Evolutionary conservation across 2,888 invertebrate genomes (phyloP), one percentile per base, ranked within the genome.

Genomic region (Papilio protenor): DNA sequence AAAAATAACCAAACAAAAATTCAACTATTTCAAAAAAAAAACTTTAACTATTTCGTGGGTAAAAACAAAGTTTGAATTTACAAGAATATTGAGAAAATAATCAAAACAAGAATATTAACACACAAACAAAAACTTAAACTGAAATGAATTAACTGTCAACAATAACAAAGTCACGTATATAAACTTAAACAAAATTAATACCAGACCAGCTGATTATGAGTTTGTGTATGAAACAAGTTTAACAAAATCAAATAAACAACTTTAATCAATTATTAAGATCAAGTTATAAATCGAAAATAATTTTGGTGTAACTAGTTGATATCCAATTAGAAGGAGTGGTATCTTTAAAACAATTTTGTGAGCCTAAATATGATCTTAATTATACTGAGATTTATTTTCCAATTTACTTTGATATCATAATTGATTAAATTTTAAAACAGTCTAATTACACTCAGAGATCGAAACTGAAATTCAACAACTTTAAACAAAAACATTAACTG

Each of bases 81-180:
- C 55, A 64, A 47, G 5, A 69, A 45, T 45, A 16, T 40, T 18
- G 40, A 57, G 45, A 59, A 57, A 59, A 16, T 52, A 61, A 72
- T 73, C 10, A 75, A 79, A 82, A 82, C 81, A 73, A 80, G 80
- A 83, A 81, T 69, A 81, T 81, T 82, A 82, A 81, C 75, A 64
- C 71, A 18, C 66, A 12, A 74, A 74, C 76, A 78, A 76, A 78
- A 74, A 79, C 77, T 76, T 73, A 76, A 80, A 79, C 57, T 73
- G 12, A 66, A 73, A 74, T 64, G 23, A 76, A 55, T 61, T 73
- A 77, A 77, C 27, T 27, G 71, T 64, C 45, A 80, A 80, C 76
- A 79, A 76, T 71, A 64, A 75, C 70, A 75, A 70, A 73, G 70
- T 72, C 12, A 49, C 21, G n/a, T n/a, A 11, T 52, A 10, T 49